Percentiles rank a stretch among this genome's conserved stretches.
Conservation (phyloP, 2,797 vertebrate species). For the Sebastes wilsoni region DNA sequence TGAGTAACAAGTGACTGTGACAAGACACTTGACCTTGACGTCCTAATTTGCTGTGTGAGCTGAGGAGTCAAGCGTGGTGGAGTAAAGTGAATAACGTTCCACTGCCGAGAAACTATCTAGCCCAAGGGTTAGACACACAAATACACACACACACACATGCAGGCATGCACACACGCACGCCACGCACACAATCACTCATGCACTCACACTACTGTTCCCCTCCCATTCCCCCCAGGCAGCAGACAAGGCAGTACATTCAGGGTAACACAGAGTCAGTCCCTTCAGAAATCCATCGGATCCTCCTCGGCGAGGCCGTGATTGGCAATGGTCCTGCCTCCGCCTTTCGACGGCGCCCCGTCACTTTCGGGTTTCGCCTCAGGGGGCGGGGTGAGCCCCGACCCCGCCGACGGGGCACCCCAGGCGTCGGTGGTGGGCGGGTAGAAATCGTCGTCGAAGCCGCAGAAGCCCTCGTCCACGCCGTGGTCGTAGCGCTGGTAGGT, state of each 20-base stretch:
- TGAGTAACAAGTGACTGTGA: constrained; percentile 57
- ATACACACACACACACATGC: constrained; percentile 44
- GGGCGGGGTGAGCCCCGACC: constrained; percentile 82
- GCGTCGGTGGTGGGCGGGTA: constrained; percentile 77
- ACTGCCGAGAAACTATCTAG: constrained; percentile 78
- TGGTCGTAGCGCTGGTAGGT: constrained; percentile 96
- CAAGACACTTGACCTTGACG: constrained; percentile 58
- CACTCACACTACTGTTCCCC: constrained; percentile 51
- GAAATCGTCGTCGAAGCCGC: constrained; percentile 87
- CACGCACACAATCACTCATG: constrained; percentile 30
- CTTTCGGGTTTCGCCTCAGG: constrained; percentile 76
- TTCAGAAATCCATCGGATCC: constrained; percentile 92
- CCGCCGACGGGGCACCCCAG: constrained; percentile 77
- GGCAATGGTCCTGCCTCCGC: constrained; percentile 88
- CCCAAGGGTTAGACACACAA: constrained; percentile 77
- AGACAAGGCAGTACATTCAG: constrained; percentile 73
- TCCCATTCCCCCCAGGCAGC: constrained; percentile 67
- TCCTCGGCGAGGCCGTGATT: constrained; percentile 91
- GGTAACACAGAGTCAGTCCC: constrained; percentile 80
- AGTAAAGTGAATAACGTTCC: constrained; percentile 33
- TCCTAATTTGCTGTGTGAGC: constrained; percentile 31
- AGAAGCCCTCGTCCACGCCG: constrained; percentile 94
- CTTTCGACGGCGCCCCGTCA: constrained; percentile 79
- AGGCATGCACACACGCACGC: constrained; percentile 31
- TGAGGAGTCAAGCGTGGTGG: constrained; percentile 17